Percentiles rank a stretch among this genome's conserved stretches.
Evolutionary conservation across 2,888 invertebrate genomes (phyloP).

Genomic region (Aromia moschata): DNA sequence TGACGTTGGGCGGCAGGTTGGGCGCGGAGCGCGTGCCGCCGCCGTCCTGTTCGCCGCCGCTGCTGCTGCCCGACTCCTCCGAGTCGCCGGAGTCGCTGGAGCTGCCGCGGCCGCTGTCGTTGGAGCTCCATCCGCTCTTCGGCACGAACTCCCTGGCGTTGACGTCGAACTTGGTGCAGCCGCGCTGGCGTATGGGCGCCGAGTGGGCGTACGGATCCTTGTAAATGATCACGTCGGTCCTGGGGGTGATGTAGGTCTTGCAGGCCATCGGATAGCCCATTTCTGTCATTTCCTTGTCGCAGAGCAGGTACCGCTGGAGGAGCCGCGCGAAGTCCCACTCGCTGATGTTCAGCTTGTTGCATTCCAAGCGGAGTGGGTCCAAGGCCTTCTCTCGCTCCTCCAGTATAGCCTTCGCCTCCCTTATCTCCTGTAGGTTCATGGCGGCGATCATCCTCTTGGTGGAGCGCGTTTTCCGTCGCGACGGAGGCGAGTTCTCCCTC

Average conservation of each 20-base stretch:
- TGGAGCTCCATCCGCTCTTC: conserved; percentile 38
- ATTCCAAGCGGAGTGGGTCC: conserved; percentile 60
- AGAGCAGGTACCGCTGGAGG: conserved; percentile 71
- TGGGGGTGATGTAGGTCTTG: conserved; percentile 55
- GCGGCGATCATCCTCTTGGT: too few relatives aligned
- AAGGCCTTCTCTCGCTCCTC: conserved; percentile 30
- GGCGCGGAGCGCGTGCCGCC: neutral
- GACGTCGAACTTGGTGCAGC: conserved; percentile 67
- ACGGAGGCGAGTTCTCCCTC: conserved; percentile 47
- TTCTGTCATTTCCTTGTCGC: conserved; percentile 69
- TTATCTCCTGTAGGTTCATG: neutral
- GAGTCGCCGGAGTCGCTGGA: conserved; percentile 59
- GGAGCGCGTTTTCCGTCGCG: conserved; percentile 47
- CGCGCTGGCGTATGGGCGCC: neutral
- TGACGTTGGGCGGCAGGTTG: neutral
- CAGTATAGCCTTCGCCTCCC: neutral
- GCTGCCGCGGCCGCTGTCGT: conserved; percentile 56
- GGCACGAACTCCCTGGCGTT: conserved; percentile 77
- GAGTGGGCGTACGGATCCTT: conserved; percentile 14
- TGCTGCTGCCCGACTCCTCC: conserved; percentile 69
- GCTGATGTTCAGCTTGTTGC: conserved; percentile 61
- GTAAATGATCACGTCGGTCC: conserved; percentile 18
- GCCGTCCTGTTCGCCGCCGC: conserved; percentile 59
- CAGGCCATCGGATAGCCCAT: conserved; percentile 78
- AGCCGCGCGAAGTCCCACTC: conserved; percentile 68